Base-by-base conservation (phyloP, 2,888 invertebrate species). In the Drosophila infuscata region DNA sequence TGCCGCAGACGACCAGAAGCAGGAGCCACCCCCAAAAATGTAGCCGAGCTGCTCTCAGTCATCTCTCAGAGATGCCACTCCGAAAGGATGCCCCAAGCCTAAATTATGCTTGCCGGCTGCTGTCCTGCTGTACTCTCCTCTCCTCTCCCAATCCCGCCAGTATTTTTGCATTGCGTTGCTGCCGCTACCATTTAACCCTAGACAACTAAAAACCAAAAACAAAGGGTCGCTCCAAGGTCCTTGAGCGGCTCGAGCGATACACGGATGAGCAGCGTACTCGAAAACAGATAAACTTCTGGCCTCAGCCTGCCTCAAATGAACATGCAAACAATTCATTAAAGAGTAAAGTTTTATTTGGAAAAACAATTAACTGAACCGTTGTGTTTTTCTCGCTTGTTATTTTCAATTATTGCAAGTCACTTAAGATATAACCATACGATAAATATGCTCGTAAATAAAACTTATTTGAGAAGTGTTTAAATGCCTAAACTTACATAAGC, bases 201-300 rank as follows among this genome's bases (percentile, higher is more conserved):
- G 41, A 57, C 57, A 57, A 41, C 41, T 3, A n/a, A 9, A 15
- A 38, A 25, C 0, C 20, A 25, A 25, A 25, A n/a, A n/a, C 3
- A 41, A 32, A 43, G 57, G 57, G 57, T 57, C 43, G 57, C 20
- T 25, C 32, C 57, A 57, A 57, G 43, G 57, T 57, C 32, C 57
- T 33, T 43, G 6, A 25, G 32, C 32, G 15, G 8, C 8, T 15
- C 25, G 25, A 46, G 46, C 20, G 15, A n/a, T 17, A 30, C 12
- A 7, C 20, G 20, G 46, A 41, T 41, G 8, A 49, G 5, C 8
- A 17, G 29, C 17, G 29, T 49, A 29, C 49, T 49, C 17, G 17
- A 29, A 30, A 29, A 29, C 29, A 29, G 43, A 20, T 20, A 12
- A 4, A 12, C 43, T 20, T 20, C 43, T 1, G 20, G 20, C 46